These are phyloP conservation scores for Bucorvus abyssinicus DNA, from an alignment of 2,797 vertebrate genomes.

Conservation along the genomic window DNA sequence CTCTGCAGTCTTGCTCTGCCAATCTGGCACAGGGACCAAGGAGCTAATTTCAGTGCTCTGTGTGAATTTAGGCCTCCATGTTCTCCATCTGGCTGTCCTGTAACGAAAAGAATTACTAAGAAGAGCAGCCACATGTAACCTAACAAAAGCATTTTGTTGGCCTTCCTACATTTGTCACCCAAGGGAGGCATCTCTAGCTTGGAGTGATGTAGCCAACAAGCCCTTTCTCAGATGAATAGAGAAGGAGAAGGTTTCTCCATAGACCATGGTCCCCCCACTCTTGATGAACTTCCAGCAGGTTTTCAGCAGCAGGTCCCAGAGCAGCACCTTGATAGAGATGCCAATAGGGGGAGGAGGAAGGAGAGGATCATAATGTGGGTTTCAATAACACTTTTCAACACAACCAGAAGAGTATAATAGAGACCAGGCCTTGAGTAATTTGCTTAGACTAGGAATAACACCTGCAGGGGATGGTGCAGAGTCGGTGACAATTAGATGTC, in stretches of 20 bases:
- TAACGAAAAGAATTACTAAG: background rate
- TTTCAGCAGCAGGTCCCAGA: background rate
- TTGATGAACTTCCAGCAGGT: background rate
- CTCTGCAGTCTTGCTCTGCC: background rate
- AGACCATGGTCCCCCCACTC: background rate
- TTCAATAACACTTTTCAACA: background rate
- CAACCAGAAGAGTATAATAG: background rate
- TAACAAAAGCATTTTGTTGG: background rate
- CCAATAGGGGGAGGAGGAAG: background rate
- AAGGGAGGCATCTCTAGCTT: background rate
- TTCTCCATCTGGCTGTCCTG: background rate
- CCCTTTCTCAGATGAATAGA: background rate
- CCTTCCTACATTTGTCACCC: background rate
- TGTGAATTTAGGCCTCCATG: background rate
- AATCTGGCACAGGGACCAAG: rapidly evolving
- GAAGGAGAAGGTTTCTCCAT: background rate
- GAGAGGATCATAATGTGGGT: background rate
- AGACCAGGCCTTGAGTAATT: background rate
- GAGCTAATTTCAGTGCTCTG: background rate
- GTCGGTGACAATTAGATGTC: background rate
- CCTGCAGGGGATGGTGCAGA: background rate
- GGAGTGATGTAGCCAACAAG: background rate
- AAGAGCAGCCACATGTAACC: background rate
- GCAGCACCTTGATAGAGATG: background rate
- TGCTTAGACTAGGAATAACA: background rate